Evolutionary conservation across 2,113 vertebrate species (phyloP).

Genomic region (Vidua chalybeata): DNA sequence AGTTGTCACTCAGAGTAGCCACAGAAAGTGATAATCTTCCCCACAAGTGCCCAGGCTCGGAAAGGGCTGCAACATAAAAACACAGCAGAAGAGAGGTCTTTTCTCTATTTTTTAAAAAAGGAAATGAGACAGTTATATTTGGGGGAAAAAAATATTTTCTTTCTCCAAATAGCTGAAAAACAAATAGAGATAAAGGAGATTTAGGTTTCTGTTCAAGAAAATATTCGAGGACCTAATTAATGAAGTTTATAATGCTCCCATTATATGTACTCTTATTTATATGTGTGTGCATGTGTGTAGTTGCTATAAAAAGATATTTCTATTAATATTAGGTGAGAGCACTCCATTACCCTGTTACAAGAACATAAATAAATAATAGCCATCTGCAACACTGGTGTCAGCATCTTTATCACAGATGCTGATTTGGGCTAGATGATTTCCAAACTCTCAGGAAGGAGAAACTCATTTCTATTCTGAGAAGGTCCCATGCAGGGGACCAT

Average conservation of each 20-base stretch:
- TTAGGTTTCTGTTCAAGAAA: not conserved
- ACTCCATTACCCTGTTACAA: not conserved
- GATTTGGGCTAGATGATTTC: not conserved
- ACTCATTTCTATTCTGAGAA: not conserved
- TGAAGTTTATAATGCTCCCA: not conserved
- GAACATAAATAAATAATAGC: constrained; percentile 44
- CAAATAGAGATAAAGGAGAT: not conserved
- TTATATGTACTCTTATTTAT: not conserved
- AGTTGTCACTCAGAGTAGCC: not conserved
- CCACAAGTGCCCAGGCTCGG: not conserved
- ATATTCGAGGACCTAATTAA: not conserved
- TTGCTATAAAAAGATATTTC: not conserved
- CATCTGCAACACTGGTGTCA: not conserved
- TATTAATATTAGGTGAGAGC: not conserved
- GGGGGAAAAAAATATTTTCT: fast-evolving
- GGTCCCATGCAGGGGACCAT: not conserved
- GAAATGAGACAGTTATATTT: not conserved
- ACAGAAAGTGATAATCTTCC: not conserved
- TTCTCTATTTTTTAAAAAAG: not conserved
- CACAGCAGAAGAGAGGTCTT: not conserved
- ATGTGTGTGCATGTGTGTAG: not conserved
- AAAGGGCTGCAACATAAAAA: not conserved
- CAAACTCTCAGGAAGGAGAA: not conserved
- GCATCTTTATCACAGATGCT: not conserved
- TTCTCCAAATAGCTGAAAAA: not conserved